Evolutionary conservation across 2,888 invertebrate species (phyloP).

Genomic region (Penaeus monodon): DNA sequence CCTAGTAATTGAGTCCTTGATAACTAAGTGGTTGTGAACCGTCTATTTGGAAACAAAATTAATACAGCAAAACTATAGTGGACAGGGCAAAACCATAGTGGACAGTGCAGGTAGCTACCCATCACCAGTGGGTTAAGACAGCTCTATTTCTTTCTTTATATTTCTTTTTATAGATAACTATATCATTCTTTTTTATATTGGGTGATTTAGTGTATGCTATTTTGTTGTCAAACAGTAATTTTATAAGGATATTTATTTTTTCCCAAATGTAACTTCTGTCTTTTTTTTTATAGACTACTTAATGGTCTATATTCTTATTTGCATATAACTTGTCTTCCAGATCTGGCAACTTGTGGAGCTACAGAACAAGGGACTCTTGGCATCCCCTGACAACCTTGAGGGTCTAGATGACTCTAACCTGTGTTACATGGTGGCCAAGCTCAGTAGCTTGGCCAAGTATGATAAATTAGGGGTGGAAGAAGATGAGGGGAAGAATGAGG

Average conservation of each 20-base stretch:
- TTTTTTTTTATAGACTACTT: neutral
- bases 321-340: constrained; percentile 17
- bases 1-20: too few relatives aligned
- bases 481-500: constrained; percentile 6
- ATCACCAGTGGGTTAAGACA: too few relatives aligned
- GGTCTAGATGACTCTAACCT: constrained; percentile 37
- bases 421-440: constrained; percentile 46
- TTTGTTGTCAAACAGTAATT: too few relatives aligned
- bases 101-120: too few relatives aligned
- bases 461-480: constrained; percentile 25
- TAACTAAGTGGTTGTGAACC: too few relatives aligned
- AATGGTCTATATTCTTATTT: neutral
- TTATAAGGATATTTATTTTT: neutral
- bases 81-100: too few relatives aligned
- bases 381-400: constrained; percentile 31
- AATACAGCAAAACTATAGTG: too few relatives aligned
- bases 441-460: constrained; percentile 48
- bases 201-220: too few relatives aligned
- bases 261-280: neutral
- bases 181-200: too few relatives aligned
- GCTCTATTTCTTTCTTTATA: too few relatives aligned
- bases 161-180: too few relatives aligned
- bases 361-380: constrained; percentile 40
- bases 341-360: constrained; percentile 56
- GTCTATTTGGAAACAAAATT: too few relatives aligned